A percentile compares a stretch with the other conserved stretches of the same genome.
phyloP scores from a whole-genome alignment of 1,140 invertebrate genomes.

The Catajapyx aquilonaris region DNA sequence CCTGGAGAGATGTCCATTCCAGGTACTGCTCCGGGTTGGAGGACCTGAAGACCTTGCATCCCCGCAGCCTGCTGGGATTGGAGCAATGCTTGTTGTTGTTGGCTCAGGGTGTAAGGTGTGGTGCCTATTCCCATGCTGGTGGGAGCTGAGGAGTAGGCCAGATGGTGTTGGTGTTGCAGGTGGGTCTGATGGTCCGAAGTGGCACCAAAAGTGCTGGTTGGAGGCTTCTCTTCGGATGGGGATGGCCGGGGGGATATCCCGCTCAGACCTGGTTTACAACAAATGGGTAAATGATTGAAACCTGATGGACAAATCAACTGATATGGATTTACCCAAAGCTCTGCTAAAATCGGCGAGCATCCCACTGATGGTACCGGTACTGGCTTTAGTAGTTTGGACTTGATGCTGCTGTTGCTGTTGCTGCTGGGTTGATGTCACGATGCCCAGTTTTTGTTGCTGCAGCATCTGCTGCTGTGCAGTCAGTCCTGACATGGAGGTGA shows the following conservation, averaged over 20 bases:
- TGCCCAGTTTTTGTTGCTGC: no score
- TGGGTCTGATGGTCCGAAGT: slow-evolving; percentile 10
- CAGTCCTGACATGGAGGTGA: no score
- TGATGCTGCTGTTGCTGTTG: slow-evolving; percentile 13
- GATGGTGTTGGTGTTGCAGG: slow-evolving; percentile 15
- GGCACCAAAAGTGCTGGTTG: slow-evolving; percentile 3
- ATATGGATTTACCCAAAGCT: slow-evolving; percentile 19
- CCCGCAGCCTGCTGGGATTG: slow-evolving; percentile 8
- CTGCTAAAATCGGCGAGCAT: slow-evolving; percentile 31
- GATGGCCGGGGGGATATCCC: slow-evolving; percentile 19
- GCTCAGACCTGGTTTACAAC: slow-evolving; percentile 16
- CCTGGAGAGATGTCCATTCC: no score
- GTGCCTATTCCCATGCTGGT: slow-evolving; percentile 10
- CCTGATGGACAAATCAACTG: not conserved
- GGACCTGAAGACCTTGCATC: slow-evolving; percentile 5
- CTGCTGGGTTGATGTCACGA: no score
- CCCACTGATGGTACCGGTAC: slow-evolving; percentile 21
- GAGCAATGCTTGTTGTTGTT: slow-evolving; percentile 11
- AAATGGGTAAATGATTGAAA: not conserved
- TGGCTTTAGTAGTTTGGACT: slow-evolving; percentile 7
- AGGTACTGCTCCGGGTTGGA: no score
- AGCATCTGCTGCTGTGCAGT: no score
- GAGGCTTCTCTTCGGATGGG: slow-evolving; percentile 18
- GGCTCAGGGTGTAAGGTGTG: slow-evolving; percentile 1
- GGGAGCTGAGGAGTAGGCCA: no score